Evolutionary conservation across 2,888 invertebrate genomes (phyloP), one percentile per base, ranked within the genome.

Genomic region (Biston betularia): DNA sequence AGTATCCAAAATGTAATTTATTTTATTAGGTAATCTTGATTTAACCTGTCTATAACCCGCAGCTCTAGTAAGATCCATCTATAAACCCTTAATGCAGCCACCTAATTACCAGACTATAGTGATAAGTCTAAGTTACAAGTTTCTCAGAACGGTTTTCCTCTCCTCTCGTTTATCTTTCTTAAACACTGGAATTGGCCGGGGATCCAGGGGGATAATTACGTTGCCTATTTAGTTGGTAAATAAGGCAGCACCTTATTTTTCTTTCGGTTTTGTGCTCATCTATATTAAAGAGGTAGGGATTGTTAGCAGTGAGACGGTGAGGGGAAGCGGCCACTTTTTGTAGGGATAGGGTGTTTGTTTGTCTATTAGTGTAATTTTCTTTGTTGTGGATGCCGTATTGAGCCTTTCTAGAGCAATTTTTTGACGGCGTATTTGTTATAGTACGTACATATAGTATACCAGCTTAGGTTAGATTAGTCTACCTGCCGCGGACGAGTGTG

Each of bases 81-180:
- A 76, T 78, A 81, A 82, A 84, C 78, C 76, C 78, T 72, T 72
- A 74, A 68, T 65, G 77, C 76, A 80, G 75, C 75, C 73, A 75
- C 79, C 84, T 86, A 87, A 89, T 89, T 87, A 85, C 81, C 77
- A 73, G 77, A 78, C 79, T 80, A 81, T 79, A 80, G 82, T 84
- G 83, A 83, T 84, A 75, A 78, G 81, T 77, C 67, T 77, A 80
- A 87, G 84, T 87, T 86, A 86, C 87, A 88, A 88, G 86, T 87
- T 89, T 83, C 80, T 84, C 83, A 81, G 83, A 89, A 87, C 87
- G 87, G 88, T 88, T 89, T 87, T 85, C 86, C 87, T 89, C 86
- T 79, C 79, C 85, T 81, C 84, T 87, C 93, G 89, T 93, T 93
- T 92, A 93, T 93, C 93, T 93, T 90, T 90, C 92, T 93, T 93